Base-by-base conservation (phyloP, 2,113 vertebrate species). In the Apteryx owenii region DNA sequence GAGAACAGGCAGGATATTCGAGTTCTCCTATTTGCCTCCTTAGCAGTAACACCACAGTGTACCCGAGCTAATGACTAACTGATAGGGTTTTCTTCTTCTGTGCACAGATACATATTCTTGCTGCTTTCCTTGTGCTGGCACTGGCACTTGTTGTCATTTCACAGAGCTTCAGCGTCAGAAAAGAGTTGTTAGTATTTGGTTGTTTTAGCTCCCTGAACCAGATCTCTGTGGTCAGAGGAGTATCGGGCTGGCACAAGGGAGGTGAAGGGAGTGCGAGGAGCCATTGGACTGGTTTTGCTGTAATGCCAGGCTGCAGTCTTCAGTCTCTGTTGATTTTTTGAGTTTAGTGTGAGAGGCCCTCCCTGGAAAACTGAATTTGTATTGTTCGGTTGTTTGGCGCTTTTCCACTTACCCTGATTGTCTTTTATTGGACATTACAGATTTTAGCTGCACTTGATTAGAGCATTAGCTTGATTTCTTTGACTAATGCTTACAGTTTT, bases 401-500 rank as follows among this genome's bases (percentile, higher is more conserved):
- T 4, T 40, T 13, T 76, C 82, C 95, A 96, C 1, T 73, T 73
- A 21, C 5, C n/a, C 76, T 81, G 79, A 61, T 85, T 88, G 54
- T 68, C 29, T 88, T 83, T 86, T 42, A 93, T 88, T 83, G 92
- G 88, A 62, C 85, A 78, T 48, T 85, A 54, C 54, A 38, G 54
- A 88, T 91, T 81, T 68, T 89, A 90, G 80, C 90, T 95, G 90
- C 2, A 51, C 72, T 94, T 81, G 90, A 85, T 96, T 88, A 85
- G 61, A 90, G 21, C 38, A 78, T 78, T 92, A 94, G 92, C 64
- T 93, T 71, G 68, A 53, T 83, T 92, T 64, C 85, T 88, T 58
- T 88, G 62, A 81, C 84, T 91, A 85, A 13, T 70, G 58, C 61
- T 73, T 61, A 44, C 61, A 85, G 75, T 46, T 85, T 54, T 96